These are phyloP conservation scores for Altica lythri DNA, from an alignment of 2,888 invertebrate species.

Conservation along the genomic window DNA sequence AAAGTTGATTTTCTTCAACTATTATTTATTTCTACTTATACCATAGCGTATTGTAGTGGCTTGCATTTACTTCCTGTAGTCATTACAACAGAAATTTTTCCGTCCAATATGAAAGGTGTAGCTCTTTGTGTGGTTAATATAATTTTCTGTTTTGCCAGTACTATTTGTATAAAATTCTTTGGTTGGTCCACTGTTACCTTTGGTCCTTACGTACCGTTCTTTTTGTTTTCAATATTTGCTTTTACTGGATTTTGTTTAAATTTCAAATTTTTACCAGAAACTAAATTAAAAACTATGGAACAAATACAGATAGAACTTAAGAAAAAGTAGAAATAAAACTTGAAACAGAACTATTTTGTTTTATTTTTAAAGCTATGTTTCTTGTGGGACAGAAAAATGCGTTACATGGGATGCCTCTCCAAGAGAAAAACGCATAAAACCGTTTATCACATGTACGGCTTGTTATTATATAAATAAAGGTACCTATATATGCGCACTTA, in stretches of 20 bases:
- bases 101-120: constrained; percentile 19
- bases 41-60: constrained; percentile 16
- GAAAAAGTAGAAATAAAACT: too few species aligned
- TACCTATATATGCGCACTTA: too few species aligned
- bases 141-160: constrained; percentile 5
- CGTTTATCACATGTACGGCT: too few species aligned
- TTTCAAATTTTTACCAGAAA: constrained; percentile 17
- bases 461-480: too few species aligned
- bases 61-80: constrained; percentile 13
- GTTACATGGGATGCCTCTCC: too few species aligned
- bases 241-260: constrained; percentile 3
- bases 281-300: constrained; percentile 23
- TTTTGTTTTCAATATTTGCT: constrained; percentile 14
- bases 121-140: constrained; percentile 18
- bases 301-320: constrained; percentile 16
- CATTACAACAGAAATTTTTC: constrained; percentile 18
- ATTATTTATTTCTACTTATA: constrained; percentile 14
- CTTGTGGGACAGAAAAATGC: too few species aligned
- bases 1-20: constrained; percentile 18
- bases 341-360: too few species aligned
- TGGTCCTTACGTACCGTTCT: constrained; percentile 20
- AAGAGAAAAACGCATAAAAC: too few species aligned
- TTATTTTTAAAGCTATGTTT: too few species aligned
- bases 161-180: constrained; percentile 15
- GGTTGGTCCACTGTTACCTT: constrained; percentile 12